Conservation (phyloP, 1,140 invertebrate species). For the Palaemon carinicauda region DNA sequence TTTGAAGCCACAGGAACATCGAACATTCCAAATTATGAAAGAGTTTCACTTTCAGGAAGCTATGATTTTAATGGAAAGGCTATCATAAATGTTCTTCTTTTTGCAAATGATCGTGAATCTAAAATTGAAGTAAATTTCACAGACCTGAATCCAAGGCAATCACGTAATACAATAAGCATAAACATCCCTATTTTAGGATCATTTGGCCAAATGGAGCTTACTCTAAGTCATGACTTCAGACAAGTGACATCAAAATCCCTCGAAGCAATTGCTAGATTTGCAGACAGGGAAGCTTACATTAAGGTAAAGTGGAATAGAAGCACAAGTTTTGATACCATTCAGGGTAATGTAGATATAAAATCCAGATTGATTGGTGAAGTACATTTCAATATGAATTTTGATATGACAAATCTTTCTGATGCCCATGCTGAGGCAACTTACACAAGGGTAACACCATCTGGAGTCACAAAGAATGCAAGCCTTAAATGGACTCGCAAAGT, state of each 20-base stretch:
- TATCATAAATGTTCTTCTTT: conserved; percentile 1
- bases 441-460: background rate
- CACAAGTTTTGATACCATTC: conserved; percentile 14
- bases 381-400: conserved; percentile 24
- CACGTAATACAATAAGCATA: conserved; percentile 6
- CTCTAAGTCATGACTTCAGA: conserved; percentile 52
- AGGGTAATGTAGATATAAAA: conserved; percentile 29
- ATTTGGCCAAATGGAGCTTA: conserved; percentile 22
- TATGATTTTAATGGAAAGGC: conserved; percentile 36
- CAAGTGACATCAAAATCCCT: conserved; percentile 8
- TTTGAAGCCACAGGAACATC: conserved; percentile 31
- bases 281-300: background rate
- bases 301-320: conserved; percentile 31
- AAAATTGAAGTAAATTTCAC: conserved; percentile 26
- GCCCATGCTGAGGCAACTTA: conserved; percentile 38
- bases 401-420: conserved; percentile 39
- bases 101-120: background rate
- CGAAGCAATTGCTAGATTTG: conserved; percentile 28
- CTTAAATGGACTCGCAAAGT: conserved; percentile 27
- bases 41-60: conserved; percentile 15
- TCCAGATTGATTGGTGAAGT: conserved; percentile 34
- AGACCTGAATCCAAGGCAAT: background rate
- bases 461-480: conserved; percentile 18
- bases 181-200: background rate
- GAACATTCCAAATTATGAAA: conserved; percentile 23